A percentile compares a stretch with the other conserved stretches of the same genome.
These are phyloP conservation scores for Salvelinus namaycush DNA, from an alignment of 2,113 vertebrate genomes.

Conservation along the genomic window DNA sequence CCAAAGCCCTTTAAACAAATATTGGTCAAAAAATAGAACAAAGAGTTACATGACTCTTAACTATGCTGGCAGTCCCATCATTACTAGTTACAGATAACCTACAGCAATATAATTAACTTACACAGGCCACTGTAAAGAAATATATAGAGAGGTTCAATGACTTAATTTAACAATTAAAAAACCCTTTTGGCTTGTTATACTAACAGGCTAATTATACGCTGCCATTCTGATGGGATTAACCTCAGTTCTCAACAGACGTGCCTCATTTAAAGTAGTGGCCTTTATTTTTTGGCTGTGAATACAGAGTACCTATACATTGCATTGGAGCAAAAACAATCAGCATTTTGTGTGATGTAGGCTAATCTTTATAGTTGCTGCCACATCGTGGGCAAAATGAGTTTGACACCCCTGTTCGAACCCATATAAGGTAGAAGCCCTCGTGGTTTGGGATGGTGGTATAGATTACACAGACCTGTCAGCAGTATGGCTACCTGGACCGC, in stretches of 20 bases:
- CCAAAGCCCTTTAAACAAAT: background rate
- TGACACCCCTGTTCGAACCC: no score
- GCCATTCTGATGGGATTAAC: background rate
- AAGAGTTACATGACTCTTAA: background rate
- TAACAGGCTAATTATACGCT: background rate
- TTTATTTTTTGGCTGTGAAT: background rate
- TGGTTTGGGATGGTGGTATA: background rate
- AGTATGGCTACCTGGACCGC: background rate
- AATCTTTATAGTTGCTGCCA: no score
- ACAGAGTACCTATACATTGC: no score
- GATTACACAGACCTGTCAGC: constrained; percentile 7
- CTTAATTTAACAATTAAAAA: background rate
- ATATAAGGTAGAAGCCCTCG: no score
- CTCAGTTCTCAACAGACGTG: background rate
- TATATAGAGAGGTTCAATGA: background rate
- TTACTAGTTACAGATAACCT: no score
- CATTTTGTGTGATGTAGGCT: no score
- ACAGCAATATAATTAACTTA: no score
- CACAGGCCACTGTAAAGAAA: background rate
- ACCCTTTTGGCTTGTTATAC: background rate
- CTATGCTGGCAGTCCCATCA: background rate
- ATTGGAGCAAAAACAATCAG: no score
- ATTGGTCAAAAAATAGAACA: background rate
- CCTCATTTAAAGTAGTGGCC: background rate
- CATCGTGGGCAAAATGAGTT: background rate